These are phyloP conservation scores for Temnothorax unifasciatus DNA, from an alignment of 2,888 invertebrate species.

Conservation along the genomic window DNA sequence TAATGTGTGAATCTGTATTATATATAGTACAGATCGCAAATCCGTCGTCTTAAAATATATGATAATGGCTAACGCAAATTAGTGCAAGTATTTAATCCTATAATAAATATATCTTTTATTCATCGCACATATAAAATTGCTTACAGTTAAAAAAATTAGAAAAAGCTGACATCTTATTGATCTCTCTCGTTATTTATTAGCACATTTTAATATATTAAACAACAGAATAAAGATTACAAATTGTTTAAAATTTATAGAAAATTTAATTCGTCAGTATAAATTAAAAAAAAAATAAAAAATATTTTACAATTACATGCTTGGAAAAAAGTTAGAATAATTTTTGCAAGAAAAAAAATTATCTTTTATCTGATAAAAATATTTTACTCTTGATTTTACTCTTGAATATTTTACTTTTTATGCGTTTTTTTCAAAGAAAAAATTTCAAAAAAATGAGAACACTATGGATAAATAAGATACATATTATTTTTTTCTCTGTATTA, in stretches of 20 bases:
- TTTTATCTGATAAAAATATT: too few relatives aligned
- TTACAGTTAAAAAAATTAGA: background rate
- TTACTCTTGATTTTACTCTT: too few relatives aligned
- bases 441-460: too few relatives aligned
- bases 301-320: background rate
- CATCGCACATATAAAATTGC: background rate
- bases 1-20: background rate
- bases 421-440: too few relatives aligned
- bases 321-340: background rate
- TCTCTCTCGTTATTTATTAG: background rate
- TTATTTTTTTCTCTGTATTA: too few relatives aligned
- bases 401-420: too few relatives aligned
- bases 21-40: background rate
- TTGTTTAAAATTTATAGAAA: background rate
- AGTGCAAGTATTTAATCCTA: background rate
- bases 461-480: too few relatives aligned
- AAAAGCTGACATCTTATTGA: background rate
- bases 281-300: background rate
- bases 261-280: background rate
- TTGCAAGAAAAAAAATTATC: background rate
- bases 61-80: background rate
- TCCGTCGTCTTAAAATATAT: background rate
- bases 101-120: background rate
- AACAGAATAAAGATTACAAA: background rate
- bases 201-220: background rate